A percentile compares a stretch with the other conserved stretches of the same genome.
Evolutionary conservation across 2,888 invertebrate genomes (phyloP).

Genomic region (Pedicia rivosa): DNA sequence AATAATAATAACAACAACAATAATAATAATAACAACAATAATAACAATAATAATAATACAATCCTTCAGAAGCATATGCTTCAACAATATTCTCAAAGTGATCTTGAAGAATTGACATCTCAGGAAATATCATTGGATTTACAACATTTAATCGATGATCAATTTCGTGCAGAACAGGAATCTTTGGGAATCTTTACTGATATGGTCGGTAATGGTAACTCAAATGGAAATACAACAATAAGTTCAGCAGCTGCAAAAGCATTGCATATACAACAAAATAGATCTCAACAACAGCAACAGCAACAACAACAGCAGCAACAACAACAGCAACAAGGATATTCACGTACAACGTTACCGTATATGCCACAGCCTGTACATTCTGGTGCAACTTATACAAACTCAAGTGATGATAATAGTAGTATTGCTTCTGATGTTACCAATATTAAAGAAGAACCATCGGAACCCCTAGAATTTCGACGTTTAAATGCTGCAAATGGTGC

Average conservation of each 20-base stretch:
- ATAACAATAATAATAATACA: constrained; percentile 23
- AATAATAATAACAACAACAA: constrained; percentile 15
- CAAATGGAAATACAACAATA: constrained; percentile 26
- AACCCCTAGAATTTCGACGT: constrained; percentile 58
- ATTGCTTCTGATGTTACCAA: constrained; percentile 52
- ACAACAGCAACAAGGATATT: constrained; percentile 25
- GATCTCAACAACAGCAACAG: constrained; percentile 20
- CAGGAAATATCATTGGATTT: constrained; percentile 86
- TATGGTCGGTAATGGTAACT: constrained; percentile 43
- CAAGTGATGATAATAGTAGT: constrained; percentile 39
- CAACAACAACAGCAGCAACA: no score
- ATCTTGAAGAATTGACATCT: constrained; percentile 76
- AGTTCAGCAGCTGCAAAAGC: constrained; percentile 28
- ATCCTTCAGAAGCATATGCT: constrained; percentile 43
- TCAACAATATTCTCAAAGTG: constrained; percentile 61
- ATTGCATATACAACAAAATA: constrained; percentile 24
- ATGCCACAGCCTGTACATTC: constrained; percentile 86
- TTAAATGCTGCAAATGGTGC: constrained; percentile 36
- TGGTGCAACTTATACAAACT: constrained; percentile 31
- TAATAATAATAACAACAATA: constrained; percentile 15
- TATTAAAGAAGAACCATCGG: constrained; percentile 76
- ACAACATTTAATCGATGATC: constrained; percentile 84
- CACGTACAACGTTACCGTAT: constrained; percentile 64
- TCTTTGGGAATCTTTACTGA: constrained; percentile 65
- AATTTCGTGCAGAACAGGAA: constrained; percentile 60